Percentiles rank a stretch among this genome's conserved stretches.
Conservation (phyloP, 2,113 vertebrate species). For the Sarotherodon lohbergeri region DNA sequence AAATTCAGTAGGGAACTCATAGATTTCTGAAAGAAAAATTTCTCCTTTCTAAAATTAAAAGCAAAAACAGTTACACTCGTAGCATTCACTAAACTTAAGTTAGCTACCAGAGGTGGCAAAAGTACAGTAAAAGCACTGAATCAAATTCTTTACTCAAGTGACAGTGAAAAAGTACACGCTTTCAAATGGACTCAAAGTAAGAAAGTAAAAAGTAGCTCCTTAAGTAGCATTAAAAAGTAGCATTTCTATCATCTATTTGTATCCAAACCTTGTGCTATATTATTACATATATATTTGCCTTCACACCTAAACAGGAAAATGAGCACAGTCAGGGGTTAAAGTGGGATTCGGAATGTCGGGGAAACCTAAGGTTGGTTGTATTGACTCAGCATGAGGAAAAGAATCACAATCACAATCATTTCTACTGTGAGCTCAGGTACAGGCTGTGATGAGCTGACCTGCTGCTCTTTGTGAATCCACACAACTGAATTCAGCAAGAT, state of each 20-base stretch:
- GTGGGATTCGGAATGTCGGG: accelerated
- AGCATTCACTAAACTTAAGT: not conserved
- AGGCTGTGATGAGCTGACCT: not conserved
- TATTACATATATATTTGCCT: not conserved
- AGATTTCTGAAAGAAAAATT: not conserved
- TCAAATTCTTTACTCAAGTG: not conserved
- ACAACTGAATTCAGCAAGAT: not conserved
- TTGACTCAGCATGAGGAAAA: not conserved
- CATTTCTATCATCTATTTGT: not conserved
- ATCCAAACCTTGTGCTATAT: not conserved
- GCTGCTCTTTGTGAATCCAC: not conserved
- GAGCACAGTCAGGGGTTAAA: not conserved
- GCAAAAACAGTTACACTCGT: not conserved
- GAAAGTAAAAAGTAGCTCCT: not conserved
- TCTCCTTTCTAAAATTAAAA: not conserved
- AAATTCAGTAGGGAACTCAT: not conserved
- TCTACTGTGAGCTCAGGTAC: not conserved
- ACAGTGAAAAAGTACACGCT: not conserved
- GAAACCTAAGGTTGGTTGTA: not conserved
- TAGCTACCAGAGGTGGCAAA: not conserved
- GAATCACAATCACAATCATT: not conserved
- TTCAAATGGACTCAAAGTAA: not conserved
- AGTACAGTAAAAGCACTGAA: not conserved
- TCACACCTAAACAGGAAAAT: not conserved
- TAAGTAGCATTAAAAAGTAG: not conserved